phyloP scores from a whole-genome alignment of 2,113 vertebrate species.

The Nicator chloris region DNA sequence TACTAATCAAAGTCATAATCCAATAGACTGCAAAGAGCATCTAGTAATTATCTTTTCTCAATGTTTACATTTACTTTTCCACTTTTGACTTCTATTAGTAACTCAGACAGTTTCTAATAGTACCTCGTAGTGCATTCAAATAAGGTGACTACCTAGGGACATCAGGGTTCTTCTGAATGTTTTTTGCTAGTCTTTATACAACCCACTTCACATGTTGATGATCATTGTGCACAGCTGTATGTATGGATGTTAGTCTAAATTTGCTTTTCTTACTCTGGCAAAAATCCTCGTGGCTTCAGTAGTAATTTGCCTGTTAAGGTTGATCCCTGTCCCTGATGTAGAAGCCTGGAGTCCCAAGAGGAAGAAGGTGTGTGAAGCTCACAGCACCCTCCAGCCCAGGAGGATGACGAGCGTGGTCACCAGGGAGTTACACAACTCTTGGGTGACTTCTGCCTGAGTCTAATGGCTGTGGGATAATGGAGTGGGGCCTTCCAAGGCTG shows the following conservation, averaged over 20 bases:
- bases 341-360: neutral
- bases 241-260: neutral
- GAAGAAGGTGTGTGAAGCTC: rapidly evolving
- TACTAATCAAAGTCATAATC: neutral
- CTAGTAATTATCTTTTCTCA: neutral
- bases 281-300: neutral
- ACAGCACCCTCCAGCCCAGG: neutral
- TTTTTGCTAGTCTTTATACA: neutral
- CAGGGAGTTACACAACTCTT: neutral
- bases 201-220: neutral
- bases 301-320: neutral
- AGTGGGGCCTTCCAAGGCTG: neutral
- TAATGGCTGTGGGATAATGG: neutral
- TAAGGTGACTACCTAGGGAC: neutral
- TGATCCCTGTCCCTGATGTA: neutral
- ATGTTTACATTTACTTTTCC: neutral
- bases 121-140: neutral
- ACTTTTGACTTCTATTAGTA: neutral
- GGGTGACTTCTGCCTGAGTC: neutral
- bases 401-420: neutral
- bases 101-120: neutral
- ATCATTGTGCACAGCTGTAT: neutral
- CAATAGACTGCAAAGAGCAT: neutral
- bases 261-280: neutral
- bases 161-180: neutral